Evolutionary conservation across 2,888 invertebrate species (phyloP), one percentile per base, ranked within the genome.

Genomic region (Beris chalybata): DNA sequence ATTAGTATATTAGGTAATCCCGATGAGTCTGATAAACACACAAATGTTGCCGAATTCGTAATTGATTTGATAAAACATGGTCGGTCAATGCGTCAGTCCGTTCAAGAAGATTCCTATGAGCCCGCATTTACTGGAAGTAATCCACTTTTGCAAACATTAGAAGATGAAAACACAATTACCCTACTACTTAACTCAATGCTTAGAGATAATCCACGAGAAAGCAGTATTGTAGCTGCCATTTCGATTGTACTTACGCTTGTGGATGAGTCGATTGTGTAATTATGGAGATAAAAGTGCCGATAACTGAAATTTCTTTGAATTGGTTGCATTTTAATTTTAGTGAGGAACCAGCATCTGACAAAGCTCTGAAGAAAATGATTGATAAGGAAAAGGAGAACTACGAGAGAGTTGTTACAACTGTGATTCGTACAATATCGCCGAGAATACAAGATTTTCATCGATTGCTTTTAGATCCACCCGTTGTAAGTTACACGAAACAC

Each of bases 11-110:
- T 86, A 74, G 78, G 88, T 74, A 85, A 87, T 70, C 84, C 86
- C 71, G 82, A 86, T 72, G 88, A 90, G 75, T 84, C 86, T 74
- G 90, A 90, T 74, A 89, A 90, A 75, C 92, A 95, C 77, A 87
- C 87, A 75, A 95, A 95, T 84, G 92, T 92, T 75, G 88, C 94
- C 74, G 91, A 93, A 82, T 86, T 95, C 80, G 85, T 96, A 75
- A 90, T 91, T 83, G 94, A 95, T 83, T 89, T 95, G 77, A 86
- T 94, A 72, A 84, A 85, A 74, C 85, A 85, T 76, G 85, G 87
- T 70, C 83, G 88, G 72, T 73, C 75, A 55, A 77, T 79, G 77
- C 84, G 85, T 74, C 83, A 83, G 73, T 85, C 83, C 72, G 83
- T 83, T 71, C 84, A 84, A 69, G 88, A 89, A 77, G 80, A 79